Evolutionary conservation across 2,797 vertebrate species (phyloP).

Genomic region (Buceros bicornis): DNA sequence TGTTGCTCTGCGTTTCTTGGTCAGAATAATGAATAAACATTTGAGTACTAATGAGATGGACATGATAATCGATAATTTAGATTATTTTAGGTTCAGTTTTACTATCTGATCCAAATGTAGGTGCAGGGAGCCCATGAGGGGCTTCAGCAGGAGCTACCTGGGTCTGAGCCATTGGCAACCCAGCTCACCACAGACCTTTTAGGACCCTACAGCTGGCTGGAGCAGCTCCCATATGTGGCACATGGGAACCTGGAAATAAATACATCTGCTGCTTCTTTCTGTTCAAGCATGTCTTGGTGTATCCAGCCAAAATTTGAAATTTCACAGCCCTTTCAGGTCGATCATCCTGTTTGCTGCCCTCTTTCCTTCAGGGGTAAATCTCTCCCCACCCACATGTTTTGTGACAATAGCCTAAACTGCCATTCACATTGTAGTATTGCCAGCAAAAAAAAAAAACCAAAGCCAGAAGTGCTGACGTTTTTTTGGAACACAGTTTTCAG

Average conservation of each 20-base stretch:
- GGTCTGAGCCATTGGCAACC: neutral
- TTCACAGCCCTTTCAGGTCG: neutral
- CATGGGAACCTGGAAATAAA: neutral
- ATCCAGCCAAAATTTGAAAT: neutral
- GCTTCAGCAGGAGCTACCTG: neutral
- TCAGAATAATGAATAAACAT: conserved; percentile 21
- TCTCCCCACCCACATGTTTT: neutral
- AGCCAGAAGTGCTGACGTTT: neutral
- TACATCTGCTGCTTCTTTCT: neutral
- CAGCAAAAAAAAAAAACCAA: rapidly evolving
- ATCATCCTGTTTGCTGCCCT: neutral
- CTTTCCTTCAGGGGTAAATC: neutral
- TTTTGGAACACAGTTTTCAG: neutral
- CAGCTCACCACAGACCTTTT: neutral
- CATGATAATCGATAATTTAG: neutral
- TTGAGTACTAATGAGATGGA: neutral
- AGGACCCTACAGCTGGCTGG: neutral
- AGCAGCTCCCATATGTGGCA: neutral
- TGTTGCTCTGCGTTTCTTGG: conserved; percentile 28
- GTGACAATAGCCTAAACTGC: neutral
- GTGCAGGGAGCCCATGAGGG: neutral
- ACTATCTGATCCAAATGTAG: neutral
- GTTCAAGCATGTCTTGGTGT: neutral
- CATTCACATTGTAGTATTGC: neutral
- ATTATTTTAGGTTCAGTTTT: neutral